A percentile compares a stretch with the other conserved stretches of the same genome.
Conservation (phyloP, 1,140 invertebrate species). For the Gryllus bimaculatus region DNA sequence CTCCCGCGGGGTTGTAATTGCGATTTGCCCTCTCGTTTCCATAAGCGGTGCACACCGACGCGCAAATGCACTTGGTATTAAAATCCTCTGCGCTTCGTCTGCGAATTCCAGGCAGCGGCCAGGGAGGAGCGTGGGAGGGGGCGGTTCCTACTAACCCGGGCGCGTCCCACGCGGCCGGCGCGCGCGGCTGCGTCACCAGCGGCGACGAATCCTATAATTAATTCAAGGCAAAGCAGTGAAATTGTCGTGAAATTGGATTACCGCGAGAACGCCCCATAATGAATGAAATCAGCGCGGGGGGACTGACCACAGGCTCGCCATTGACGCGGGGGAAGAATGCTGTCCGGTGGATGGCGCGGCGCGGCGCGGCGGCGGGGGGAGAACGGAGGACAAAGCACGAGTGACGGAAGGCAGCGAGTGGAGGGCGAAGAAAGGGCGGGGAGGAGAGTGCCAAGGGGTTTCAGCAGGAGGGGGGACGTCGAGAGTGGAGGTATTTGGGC, state of each 20-base stretch:
- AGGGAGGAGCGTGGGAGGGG: too few relatives aligned
- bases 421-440: too few relatives aligned
- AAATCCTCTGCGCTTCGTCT: not conserved
- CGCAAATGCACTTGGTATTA: not conserved
- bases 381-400: too few relatives aligned
- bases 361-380: too few relatives aligned
- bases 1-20: not conserved
- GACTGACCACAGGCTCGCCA: not conserved
- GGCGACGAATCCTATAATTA: not conserved
- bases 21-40: not conserved
- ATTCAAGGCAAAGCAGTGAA: not conserved
- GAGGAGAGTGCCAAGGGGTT: too few relatives aligned
- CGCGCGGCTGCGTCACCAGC: not conserved
- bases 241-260: not conserved
- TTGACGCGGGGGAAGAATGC: not conserved
- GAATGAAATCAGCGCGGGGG: not conserved
- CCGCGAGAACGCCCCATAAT: not conserved
- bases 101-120: too few relatives aligned
- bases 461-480: too few relatives aligned
- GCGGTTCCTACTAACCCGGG: not conserved
- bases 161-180: not conserved
- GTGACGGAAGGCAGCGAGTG: too few relatives aligned
- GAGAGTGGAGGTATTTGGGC: too few relatives aligned
- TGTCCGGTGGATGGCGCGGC: too few relatives aligned
- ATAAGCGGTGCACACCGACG: not conserved